A percentile compares a stretch with the other conserved stretches of the same genome.
phyloP scores from a whole-genome alignment of 2,797 vertebrate species.

The Astyanax mexicanus region DNA sequence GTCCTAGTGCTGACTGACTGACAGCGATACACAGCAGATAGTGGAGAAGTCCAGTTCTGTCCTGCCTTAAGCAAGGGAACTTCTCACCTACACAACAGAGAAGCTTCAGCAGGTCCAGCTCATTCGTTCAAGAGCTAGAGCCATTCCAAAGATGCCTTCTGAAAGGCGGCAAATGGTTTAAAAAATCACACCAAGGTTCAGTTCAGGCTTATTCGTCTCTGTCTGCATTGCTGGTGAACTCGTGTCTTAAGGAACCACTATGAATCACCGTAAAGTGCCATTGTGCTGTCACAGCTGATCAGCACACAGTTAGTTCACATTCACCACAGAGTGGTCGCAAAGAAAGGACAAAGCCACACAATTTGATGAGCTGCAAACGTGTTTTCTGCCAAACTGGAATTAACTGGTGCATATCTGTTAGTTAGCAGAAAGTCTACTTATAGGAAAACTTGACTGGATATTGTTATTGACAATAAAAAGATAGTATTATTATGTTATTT shows the following conservation, averaged over 20 bases:
- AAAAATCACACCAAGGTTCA: constrained; percentile 4
- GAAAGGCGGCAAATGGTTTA: neutral
- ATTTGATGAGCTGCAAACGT: constrained; percentile 45
- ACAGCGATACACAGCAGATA: neutral
- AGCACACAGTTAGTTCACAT: neutral
- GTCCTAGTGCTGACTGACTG: neutral
- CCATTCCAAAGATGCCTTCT: neutral
- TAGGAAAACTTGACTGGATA: constrained; percentile 99
- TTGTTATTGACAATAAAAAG: constrained; percentile 86
- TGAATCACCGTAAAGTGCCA: constrained; percentile 11
- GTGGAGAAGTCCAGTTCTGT: constrained; percentile 2
- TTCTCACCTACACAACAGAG: neutral
- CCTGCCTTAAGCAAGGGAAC: neutral
- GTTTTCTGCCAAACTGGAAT: constrained; percentile 97
- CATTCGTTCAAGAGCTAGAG: neutral
- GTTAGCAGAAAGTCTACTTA: constrained; percentile 89
- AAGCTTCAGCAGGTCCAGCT: neutral
- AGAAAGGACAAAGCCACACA: constrained; percentile 17
- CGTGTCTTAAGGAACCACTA: neutral
- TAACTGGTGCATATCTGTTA: constrained; percentile 88
- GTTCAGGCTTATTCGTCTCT: neutral
- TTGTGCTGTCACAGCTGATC: neutral
- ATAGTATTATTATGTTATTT: constrained; percentile 89
- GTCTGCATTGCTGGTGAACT: neutral
- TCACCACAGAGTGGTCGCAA: constrained; percentile 22